These are phyloP conservation scores for Drosophila rellima DNA, from an alignment of 2,888 invertebrate genomes.

Conservation along the genomic window DNA sequence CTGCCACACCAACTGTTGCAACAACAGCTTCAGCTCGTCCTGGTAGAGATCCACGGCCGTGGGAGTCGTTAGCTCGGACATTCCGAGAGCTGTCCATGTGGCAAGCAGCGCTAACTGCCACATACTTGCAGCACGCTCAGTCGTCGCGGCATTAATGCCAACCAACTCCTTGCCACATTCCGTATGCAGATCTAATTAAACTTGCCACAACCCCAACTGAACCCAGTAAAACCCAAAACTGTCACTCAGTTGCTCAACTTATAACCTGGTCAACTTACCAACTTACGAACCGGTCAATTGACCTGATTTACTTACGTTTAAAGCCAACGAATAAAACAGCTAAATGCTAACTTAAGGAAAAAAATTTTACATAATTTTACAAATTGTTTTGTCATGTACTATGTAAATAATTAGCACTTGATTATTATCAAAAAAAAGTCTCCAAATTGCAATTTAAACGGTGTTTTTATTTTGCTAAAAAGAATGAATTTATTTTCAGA, in stretches of 20 bases:
- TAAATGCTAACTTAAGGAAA: not conserved
- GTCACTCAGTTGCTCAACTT: slow-evolving; percentile 35
- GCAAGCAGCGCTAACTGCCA: slow-evolving; percentile 29
- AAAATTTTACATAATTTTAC: too few species aligned
- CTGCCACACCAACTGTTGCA: slow-evolving; percentile 61
- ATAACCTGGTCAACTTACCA: slow-evolving; percentile 5
- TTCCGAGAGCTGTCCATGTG: slow-evolving; percentile 11
- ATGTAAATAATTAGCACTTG: too few species aligned
- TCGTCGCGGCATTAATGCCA: slow-evolving; percentile 5
- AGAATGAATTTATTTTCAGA: too few species aligned
- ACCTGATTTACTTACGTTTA: slow-evolving; percentile 60
- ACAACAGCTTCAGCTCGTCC: slow-evolving; percentile 54
- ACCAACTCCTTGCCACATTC: slow-evolving; percentile 45
- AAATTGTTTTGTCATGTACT: too few species aligned
- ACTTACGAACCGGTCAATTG: slow-evolving; percentile 10
- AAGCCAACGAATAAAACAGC: not conserved
- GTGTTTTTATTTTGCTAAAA: too few species aligned
- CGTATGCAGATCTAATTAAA: slow-evolving; percentile 78
- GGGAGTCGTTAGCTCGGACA: not conserved
- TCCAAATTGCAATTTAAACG: too few species aligned
- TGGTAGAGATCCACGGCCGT: slow-evolving; percentile 51
- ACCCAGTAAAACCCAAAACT: slow-evolving; percentile 27
- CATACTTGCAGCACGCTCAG: slow-evolving; percentile 23
- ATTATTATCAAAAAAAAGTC: too few species aligned
- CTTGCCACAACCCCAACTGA: slow-evolving; percentile 49